Evolutionary conservation across 2,888 invertebrate species (phyloP).

Genomic region (Adelphocoris suturalis): DNA sequence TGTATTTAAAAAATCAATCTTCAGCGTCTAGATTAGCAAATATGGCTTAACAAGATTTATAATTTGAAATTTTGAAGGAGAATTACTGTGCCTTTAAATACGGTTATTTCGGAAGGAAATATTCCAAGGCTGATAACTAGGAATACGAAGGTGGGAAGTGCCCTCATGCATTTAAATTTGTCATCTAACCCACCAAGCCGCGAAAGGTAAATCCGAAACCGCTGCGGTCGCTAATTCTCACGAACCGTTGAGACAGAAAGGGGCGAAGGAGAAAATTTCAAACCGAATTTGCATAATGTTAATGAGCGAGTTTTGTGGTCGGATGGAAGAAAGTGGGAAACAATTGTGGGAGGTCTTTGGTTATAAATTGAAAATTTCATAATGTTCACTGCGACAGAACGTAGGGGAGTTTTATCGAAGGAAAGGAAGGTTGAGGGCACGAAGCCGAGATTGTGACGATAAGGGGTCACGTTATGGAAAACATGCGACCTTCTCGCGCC

Average conservation of each 20-base stretch:
- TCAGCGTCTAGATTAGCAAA: no score
- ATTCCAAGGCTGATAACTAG: not conserved
- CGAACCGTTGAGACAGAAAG: not conserved
- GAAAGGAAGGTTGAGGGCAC: not conserved
- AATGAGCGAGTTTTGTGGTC: not conserved
- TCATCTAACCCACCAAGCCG: not conserved
- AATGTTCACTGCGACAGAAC: not conserved
- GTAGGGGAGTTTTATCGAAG: not conserved
- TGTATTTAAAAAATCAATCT: no score
- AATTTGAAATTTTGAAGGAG: no score
- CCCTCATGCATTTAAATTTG: not conserved
- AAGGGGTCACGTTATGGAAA: not conserved
- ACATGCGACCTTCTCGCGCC: not conserved
- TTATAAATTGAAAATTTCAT: constrained; percentile 42
- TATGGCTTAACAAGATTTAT: no score
- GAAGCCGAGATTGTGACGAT: not conserved
- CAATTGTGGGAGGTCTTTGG: not conserved
- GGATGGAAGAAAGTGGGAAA: not conserved
- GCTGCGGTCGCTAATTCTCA: not conserved
- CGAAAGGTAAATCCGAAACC: not conserved
- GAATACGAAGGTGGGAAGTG: not conserved
- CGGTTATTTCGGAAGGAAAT: not conserved
- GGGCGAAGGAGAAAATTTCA: not conserved
- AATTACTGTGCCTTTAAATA: no score
- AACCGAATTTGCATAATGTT: constrained; percentile 16